phyloP scores from a whole-genome alignment of 2,888 invertebrate genomes.

The Neoitamus cyanurus region DNA sequence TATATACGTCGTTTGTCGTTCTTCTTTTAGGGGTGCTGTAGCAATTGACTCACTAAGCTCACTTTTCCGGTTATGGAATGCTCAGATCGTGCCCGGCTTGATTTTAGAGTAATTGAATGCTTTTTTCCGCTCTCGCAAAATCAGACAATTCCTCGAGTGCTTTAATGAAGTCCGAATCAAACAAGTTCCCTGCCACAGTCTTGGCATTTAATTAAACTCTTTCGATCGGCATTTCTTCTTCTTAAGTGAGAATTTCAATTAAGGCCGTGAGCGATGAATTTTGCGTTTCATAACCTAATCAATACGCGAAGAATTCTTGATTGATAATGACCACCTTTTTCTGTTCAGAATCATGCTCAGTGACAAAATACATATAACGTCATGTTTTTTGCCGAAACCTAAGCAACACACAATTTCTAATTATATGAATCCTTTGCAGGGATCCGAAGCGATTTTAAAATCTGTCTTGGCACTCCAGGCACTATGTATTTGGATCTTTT shows the following conservation, averaged over 20 bases:
- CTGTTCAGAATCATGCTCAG: not conserved
- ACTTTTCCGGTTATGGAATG: conserved; percentile 35
- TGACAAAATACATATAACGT: too few species aligned
- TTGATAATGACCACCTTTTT: too few species aligned
- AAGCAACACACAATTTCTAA: too few species aligned
- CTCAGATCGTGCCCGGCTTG: conserved; percentile 17
- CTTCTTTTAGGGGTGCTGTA: not conserved
- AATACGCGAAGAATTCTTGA: not conserved
- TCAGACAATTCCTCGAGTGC: conserved; percentile 12
- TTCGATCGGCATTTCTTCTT: not conserved
- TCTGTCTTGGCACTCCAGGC: too few species aligned
- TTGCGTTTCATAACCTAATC: not conserved
- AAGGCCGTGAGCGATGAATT: not conserved
- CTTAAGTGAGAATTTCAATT: conserved; percentile 1
- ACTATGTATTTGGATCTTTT: too few species aligned
- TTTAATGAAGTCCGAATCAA: conserved; percentile 27
- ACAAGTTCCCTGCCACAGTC: not conserved
- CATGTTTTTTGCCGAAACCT: too few species aligned
- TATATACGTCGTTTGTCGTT: not conserved
- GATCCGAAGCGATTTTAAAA: too few species aligned
- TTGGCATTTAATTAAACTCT: not conserved
- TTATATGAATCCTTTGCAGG: too few species aligned
- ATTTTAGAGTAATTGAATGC: conserved; percentile 27
- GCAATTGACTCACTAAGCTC: conserved; percentile 28
- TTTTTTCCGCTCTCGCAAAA: conserved; percentile 9